Conservation (phyloP, 2,113 vertebrate species). For the Oceanites oceanicus region DNA sequence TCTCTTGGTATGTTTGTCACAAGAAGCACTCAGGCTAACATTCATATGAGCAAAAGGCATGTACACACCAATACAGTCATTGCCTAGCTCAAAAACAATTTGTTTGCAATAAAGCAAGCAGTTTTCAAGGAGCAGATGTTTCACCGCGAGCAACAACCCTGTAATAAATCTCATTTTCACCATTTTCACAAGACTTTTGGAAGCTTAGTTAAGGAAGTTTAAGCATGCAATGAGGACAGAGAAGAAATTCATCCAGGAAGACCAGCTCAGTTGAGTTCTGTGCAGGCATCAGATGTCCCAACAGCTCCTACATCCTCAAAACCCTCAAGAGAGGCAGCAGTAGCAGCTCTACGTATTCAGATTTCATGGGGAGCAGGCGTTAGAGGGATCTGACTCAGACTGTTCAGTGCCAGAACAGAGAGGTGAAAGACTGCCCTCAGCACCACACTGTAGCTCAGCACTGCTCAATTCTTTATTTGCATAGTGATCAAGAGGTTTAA, state of each 20-base stretch:
- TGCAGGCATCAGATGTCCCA: neutral
- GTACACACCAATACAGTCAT: neutral
- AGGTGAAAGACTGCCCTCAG: neutral
- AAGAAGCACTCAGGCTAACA: neutral
- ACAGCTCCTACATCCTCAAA: neutral
- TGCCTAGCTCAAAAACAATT: neutral
- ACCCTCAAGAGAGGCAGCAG: neutral
- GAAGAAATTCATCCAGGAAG: neutral
- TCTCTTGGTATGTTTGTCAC: neutral
- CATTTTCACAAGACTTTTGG: neutral
- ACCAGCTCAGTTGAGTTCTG: neutral
- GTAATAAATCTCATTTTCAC: neutral
- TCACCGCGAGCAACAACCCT: neutral
- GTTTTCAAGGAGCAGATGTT: neutral
- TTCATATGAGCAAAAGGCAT: neutral
- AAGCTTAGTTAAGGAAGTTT: neutral
- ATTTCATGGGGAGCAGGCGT: neutral
- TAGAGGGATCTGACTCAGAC: neutral
- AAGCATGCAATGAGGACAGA: neutral
- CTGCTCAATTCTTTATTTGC: neutral
- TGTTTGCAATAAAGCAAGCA: neutral
- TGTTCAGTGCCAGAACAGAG: neutral
- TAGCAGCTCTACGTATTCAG: neutral
- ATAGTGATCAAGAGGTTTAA: neutral
- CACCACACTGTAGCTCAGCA: neutral